Percentiles rank a stretch among this genome's conserved stretches.
phyloP scores from a whole-genome alignment of 2,113 vertebrate species.

The Perca schrenkii region DNA sequence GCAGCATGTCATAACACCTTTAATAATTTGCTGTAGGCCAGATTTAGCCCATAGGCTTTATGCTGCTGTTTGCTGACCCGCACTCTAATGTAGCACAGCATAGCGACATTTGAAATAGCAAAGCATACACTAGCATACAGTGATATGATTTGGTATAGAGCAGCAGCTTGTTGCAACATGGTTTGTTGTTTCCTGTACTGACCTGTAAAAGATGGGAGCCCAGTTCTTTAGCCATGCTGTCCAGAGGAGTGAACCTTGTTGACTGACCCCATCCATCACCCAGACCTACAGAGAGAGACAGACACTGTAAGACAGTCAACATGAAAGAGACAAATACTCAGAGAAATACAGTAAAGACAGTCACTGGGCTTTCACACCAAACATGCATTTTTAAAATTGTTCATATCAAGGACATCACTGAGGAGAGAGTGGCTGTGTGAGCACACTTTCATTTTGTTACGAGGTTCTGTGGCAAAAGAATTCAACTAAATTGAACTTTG shows the following conservation, averaged over 20 bases:
- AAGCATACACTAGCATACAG: background rate
- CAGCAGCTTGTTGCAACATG: too few species aligned
- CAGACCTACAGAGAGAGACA: slow-evolving; percentile 83
- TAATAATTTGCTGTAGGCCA: background rate
- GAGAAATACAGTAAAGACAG: background rate
- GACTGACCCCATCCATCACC: slow-evolving; percentile 93
- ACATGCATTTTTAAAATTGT: background rate
- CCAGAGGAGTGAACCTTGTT: slow-evolving; percentile 86
- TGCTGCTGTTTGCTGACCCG: background rate
- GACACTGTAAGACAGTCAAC: background rate
- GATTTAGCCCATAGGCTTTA: background rate
- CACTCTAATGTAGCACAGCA: background rate
- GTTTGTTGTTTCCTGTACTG: slow-evolving; percentile 27
- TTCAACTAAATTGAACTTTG: background rate
- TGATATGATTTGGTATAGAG: too few species aligned
- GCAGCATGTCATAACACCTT: too few species aligned
- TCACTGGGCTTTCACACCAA: background rate
- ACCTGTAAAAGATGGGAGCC: slow-evolving; percentile 96
- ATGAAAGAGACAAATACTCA: background rate
- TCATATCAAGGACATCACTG: background rate
- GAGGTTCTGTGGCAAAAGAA: background rate
- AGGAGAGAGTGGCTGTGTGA: background rate
- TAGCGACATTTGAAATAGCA: background rate
- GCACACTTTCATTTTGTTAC: too few species aligned
- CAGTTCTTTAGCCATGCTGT: slow-evolving; percentile 92